A percentile compares a stretch with the other conserved stretches of the same genome.
Conservation (phyloP, 2,888 invertebrate species). For the Rhorus exstirpatorius region DNA sequence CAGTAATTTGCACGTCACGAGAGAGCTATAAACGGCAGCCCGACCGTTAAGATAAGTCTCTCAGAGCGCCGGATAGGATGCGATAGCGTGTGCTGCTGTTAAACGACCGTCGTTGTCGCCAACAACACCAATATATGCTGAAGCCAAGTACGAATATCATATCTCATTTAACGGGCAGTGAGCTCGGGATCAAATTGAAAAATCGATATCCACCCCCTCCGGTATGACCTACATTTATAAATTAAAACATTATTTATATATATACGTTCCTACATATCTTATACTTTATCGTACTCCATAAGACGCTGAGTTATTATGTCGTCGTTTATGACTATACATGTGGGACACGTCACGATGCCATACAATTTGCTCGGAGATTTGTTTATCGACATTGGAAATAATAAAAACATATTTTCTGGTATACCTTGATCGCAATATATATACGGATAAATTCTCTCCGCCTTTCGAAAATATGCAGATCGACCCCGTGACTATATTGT, state of each 20-base stretch:
- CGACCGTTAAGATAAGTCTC: slow-evolving; percentile 68
- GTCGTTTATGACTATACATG: slow-evolving; percentile 18
- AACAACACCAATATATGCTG: background rate
- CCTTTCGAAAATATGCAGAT: slow-evolving; percentile 12
- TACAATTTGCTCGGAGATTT: slow-evolving; percentile 2
- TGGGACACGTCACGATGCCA: slow-evolving; percentile 7
- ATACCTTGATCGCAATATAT: slow-evolving; percentile 22
- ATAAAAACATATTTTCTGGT: slow-evolving; percentile 30
- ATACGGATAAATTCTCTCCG: background rate
- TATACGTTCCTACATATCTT: background rate
- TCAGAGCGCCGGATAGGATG: slow-evolving; percentile 55
- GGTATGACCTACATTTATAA: slow-evolving; percentile 59
- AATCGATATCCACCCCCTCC: slow-evolving; percentile 64
- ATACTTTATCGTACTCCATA: slow-evolving; percentile 20
- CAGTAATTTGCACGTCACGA: slow-evolving; percentile 69
- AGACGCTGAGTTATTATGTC: slow-evolving; percentile 38
- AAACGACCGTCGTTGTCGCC: slow-evolving; percentile 52
- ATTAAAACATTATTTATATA: slow-evolving; percentile 22
- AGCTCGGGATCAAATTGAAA: slow-evolving; percentile 50
- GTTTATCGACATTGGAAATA: slow-evolving; percentile 12
- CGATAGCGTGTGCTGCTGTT: slow-evolving; percentile 68
- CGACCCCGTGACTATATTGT: too few species aligned
- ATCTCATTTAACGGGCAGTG: slow-evolving; percentile 63
- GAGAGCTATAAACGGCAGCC: slow-evolving; percentile 66
- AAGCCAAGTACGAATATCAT: slow-evolving; percentile 44